Evolutionary conservation across 2,888 invertebrate genomes (phyloP).

Genomic region (Drosophila histrio): DNA sequence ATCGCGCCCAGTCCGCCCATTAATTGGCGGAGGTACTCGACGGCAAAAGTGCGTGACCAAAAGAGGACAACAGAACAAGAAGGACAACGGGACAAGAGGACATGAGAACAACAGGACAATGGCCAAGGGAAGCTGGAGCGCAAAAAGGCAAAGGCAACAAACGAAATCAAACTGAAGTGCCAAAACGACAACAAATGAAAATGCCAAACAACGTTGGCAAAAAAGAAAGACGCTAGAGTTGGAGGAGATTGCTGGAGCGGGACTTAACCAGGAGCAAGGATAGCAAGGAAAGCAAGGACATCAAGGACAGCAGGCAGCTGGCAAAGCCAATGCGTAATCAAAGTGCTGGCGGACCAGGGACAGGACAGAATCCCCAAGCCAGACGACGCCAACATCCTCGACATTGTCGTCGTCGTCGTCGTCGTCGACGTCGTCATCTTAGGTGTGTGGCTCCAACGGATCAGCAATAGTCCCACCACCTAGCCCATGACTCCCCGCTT

Average conservation of each 20-base stretch:
- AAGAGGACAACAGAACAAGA: constrained; percentile 19
- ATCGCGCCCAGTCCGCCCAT: constrained; percentile 5
- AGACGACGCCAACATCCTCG: constrained; percentile 66
- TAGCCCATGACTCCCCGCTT: neutral
- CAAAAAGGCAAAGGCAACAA: constrained; percentile 43
- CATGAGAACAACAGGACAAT: constrained; percentile 15
- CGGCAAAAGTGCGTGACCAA: constrained; percentile 60
- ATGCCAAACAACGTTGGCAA: constrained; percentile 46
- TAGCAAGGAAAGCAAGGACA: constrained; percentile 33
- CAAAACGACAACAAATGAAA: constrained; percentile 71
- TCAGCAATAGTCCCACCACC: constrained; percentile 41
- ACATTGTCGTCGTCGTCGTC: constrained; percentile 38
- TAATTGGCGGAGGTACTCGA: constrained; percentile 31
- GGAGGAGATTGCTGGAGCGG: constrained; percentile 15
- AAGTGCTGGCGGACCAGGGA: constrained; percentile 48
- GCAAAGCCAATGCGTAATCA: constrained; percentile 74
- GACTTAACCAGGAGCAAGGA: constrained; percentile 47
- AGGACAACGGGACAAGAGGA: neutral
- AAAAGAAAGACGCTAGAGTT: constrained; percentile 1
- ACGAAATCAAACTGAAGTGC: constrained; percentile 70
- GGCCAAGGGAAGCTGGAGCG: constrained; percentile 3
- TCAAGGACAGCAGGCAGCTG: constrained; percentile 34
- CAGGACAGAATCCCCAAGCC: constrained; percentile 22
- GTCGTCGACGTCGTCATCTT: too few species aligned
- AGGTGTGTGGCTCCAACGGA: constrained; percentile 67